Percentiles rank a stretch among this genome's conserved stretches.
These are phyloP conservation scores for Prostheceraeus crozeri DNA, from an alignment of 2,888 invertebrate species.

Conservation along the genomic window DNA sequence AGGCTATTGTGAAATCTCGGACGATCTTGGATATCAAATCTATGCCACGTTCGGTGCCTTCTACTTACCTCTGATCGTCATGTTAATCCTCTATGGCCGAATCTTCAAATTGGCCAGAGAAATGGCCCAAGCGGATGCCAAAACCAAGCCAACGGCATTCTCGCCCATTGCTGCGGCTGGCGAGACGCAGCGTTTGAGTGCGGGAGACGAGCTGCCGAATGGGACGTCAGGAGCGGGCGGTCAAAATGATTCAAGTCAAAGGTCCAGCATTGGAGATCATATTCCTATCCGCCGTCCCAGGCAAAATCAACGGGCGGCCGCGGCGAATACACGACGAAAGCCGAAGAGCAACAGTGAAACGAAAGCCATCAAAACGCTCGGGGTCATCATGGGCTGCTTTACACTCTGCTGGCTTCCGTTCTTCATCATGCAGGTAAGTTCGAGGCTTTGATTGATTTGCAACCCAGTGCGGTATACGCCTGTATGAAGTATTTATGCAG, in stretches of 20 bases:
- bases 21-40: constrained; percentile 46
- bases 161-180: too few species aligned
- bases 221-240: too few species aligned
- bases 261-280: too few species aligned
- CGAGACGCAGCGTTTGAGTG: too few species aligned
- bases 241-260: too few species aligned
- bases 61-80: constrained; percentile 46
- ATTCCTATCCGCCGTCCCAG: too few species aligned
- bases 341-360: constrained; percentile 30
- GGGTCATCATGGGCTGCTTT: constrained; percentile 36
- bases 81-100: constrained; percentile 46
- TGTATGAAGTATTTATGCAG: too few species aligned
- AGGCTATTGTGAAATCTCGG: constrained; percentile 43
- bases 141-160: constrained; percentile 3
- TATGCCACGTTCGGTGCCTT: constrained; percentile 49
- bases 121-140: constrained; percentile 37
- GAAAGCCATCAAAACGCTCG: constrained; percentile 38
- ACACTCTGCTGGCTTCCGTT: constrained; percentile 37
- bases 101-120: constrained; percentile 43
- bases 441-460: too few species aligned
- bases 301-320: too few species aligned
- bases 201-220: too few species aligned
- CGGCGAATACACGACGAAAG: too few species aligned
- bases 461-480: too few species aligned
- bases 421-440: constrained; percentile 35